These are phyloP conservation scores for Apolygus lucorum DNA, from an alignment of 1,140 invertebrate genomes.

Conservation along the genomic window DNA sequence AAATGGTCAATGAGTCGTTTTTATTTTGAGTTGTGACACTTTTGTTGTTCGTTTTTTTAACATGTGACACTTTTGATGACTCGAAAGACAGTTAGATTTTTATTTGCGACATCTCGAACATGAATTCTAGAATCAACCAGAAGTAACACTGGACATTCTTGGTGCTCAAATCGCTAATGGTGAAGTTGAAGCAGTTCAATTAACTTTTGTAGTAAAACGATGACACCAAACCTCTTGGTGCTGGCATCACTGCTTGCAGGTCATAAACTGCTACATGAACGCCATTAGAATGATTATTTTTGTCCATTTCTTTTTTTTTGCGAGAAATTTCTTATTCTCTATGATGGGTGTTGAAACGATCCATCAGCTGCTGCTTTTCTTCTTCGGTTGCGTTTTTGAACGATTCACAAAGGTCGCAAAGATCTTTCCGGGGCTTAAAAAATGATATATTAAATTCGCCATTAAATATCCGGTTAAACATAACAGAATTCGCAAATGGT, in stretches of 20 bases:
- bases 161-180: not conserved
- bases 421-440: constrained; percentile 32
- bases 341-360: not conserved
- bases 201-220: not conserved
- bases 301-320: not conserved
- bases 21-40: too few species aligned
- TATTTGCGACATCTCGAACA: too few species aligned
- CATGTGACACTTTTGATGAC: too few species aligned
- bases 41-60: too few species aligned
- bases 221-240: constrained; percentile 11
- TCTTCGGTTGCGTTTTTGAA: constrained; percentile 24
- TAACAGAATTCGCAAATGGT: constrained; percentile 27
- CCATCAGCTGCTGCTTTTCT: not conserved
- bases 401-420: constrained; percentile 29
- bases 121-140: too few species aligned
- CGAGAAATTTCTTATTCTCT: not conserved
- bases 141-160: not conserved
- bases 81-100: too few species aligned
- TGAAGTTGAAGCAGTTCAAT: not conserved
- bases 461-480: constrained; percentile 28
- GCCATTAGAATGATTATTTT: not conserved
- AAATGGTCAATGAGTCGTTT: too few species aligned
- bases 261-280: not conserved
- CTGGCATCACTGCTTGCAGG: not conserved
- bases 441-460: constrained; percentile 32